Evolutionary conservation across 1,140 invertebrate genomes (phyloP), one percentile per base, ranked within the genome.

Genomic region (Trachymyrmex septentrionalis): DNA sequence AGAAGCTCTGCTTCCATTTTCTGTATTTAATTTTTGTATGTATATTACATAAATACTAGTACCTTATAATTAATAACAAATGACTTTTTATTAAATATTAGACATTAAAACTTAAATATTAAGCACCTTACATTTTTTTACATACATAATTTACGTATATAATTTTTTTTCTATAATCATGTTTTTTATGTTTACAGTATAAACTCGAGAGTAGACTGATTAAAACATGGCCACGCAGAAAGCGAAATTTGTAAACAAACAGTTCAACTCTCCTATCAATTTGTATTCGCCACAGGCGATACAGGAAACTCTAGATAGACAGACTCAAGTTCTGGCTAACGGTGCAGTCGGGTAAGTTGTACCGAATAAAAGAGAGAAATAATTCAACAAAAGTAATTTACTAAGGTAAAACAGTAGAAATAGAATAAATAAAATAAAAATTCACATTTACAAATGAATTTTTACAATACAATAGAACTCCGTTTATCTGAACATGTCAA

Each of bases 231-330:
- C 92, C 19, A 77, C 88, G 7, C 91, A 91, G 59, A 92, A 86
- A 77, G 86, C 93, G 57, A 96, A 94, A 91, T 94, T 98, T 93
- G 97, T 98, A 81, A 97, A 98, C 96, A 98, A 98, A 95, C 98
- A 98, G 95, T 98, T 98, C 96, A 99, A 98, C 95, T 97, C 97
- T 71, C 98, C 98, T 48, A 98, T 98, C 90, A 97, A 97, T 91
- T 95, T 98, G 34, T 98, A 98, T 94, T 98, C 98, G 21, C 96
- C 97, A 88, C 96, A 97, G 94, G 97, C 97, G 91, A 97, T 98
- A 86, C 96, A 97, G 92, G 97, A 98, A 92, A 97, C 98, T 27
- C 96, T 98, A 86, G 96, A 97, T 92, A 96, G 97, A 87, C 98
- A 98, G 94, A 96, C 97, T 81, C 96, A 97, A 94, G 96, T 97